Percentiles rank a stretch among this genome's conserved stretches.
Conservation (phyloP, 2,888 invertebrate species). For the Yponomeuta evonymella region DNA sequence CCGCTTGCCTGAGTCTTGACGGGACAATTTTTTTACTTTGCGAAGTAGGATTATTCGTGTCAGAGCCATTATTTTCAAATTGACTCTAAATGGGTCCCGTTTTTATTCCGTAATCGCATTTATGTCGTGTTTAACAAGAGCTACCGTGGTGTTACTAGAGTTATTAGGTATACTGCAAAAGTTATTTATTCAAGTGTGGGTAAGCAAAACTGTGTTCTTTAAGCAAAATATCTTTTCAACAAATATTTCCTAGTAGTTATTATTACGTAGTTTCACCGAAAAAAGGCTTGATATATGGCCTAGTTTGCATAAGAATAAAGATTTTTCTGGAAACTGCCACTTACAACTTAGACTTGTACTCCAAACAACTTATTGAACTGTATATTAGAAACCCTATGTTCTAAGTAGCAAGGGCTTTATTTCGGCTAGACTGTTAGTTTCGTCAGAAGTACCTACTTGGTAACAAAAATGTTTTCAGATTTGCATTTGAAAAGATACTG, state of each 20-base stretch:
- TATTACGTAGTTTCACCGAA: not conserved
- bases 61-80: too few species aligned
- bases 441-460: not conserved
- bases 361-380: not conserved
- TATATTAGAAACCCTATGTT: not conserved
- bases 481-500: conserved; percentile 1
- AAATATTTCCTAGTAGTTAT: not conserved
- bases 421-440: not conserved
- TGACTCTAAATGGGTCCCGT: too few species aligned
- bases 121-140: too few species aligned
- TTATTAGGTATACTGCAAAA: too few species aligned
- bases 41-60: too few species aligned
- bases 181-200: too few species aligned
- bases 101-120: too few species aligned
- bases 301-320: not conserved
- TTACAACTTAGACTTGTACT: not conserved
- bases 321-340: not conserved
- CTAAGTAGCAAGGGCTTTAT: not conserved
- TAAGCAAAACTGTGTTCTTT: too few species aligned
- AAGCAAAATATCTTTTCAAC: too few species aligned
- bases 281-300: not conserved
- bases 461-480: not conserved
- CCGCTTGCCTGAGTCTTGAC: too few species aligned
- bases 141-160: too few species aligned
- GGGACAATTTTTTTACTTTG: too few species aligned